phyloP scores from a whole-genome alignment of 2,888 invertebrate genomes.

The Catocala fraxini region DNA sequence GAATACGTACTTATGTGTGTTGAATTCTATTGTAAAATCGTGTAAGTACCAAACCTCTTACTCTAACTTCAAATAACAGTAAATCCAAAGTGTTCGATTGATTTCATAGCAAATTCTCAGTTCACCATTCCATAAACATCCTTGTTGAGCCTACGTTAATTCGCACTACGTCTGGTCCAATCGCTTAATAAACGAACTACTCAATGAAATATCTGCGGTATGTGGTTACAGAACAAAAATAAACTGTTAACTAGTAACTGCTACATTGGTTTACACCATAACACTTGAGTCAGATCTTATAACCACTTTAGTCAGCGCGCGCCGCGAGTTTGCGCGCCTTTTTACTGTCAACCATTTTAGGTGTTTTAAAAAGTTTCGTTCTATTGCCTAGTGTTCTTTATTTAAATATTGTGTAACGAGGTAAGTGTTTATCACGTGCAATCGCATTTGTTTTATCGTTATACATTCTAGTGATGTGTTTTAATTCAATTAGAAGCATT shows the following conservation, averaged over 20 bases:
- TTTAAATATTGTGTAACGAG: constrained; percentile 25
- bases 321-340: constrained; percentile 70
- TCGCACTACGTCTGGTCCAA: constrained; percentile 34
- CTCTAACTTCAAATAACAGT: no score
- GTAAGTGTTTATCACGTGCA: constrained; percentile 27
- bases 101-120: constrained; percentile 5
- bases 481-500: constrained; percentile 34
- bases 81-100: no score
- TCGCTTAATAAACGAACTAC: constrained; percentile 43
- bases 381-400: constrained; percentile 25
- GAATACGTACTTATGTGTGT: no score
- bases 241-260: constrained; percentile 66
- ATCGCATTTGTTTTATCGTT: constrained; percentile 9
- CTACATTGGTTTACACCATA: constrained; percentile 74
- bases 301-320: constrained; percentile 44
- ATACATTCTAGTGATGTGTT: background rate
- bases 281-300: constrained; percentile 70
- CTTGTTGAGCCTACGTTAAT: constrained; percentile 38
- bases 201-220: constrained; percentile 63
- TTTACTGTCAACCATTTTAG: constrained; percentile 44
- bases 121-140: constrained; percentile 18
- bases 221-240: constrained; percentile 76
- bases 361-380: constrained; percentile 27
- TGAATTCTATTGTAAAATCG: no score
- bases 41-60: no score